Percentiles rank a stretch among this genome's conserved stretches.
Evolutionary conservation across 2,113 vertebrate genomes (phyloP).

Genomic region (Triplophysa rosa): DNA sequence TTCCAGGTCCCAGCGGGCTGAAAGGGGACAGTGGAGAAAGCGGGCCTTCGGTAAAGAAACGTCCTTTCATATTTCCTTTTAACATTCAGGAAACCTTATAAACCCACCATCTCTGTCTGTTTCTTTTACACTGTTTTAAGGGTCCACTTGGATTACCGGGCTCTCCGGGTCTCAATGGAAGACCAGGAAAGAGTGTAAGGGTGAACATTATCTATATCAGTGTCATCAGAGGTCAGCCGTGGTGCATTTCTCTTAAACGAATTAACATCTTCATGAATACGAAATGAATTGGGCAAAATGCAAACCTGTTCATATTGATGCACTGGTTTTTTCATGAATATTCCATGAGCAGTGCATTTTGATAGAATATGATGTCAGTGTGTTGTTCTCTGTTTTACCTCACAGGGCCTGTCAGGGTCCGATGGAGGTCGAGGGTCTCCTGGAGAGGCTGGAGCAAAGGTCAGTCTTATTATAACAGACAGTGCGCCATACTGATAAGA

Average conservation of each 20-base stretch:
- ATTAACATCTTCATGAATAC: conserved; percentile 20
- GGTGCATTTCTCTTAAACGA: neutral
- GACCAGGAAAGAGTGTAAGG: conserved; percentile 83
- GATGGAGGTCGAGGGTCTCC: conserved; percentile 88
- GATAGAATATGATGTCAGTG: conserved; percentile 28
- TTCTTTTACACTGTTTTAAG: conserved; percentile 61
- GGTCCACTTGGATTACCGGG: conserved; percentile 82
- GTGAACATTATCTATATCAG: neutral
- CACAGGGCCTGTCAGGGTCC: conserved; percentile 79
- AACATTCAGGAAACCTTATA: conserved; percentile 20
- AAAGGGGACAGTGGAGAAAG: conserved; percentile 70
- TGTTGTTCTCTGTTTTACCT: conserved; percentile 46
- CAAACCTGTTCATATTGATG: conserved; percentile 19
- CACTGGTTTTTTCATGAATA: conserved; percentile 24
- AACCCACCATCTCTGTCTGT: neutral
- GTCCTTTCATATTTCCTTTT: neutral
- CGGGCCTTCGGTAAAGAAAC: conserved; percentile 42
- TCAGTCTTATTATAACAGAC: conserved; percentile 48
- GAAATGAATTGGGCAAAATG: conserved; percentile 18
- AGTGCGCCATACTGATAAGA: neutral
- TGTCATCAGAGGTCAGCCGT: conserved; percentile 17
- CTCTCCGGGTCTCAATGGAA: conserved; percentile 74
- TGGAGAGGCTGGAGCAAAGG: conserved; percentile 87
- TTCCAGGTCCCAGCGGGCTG: conserved; percentile 64
- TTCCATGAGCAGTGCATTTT: conserved; percentile 16